Conservation (phyloP, 2,888 invertebrate genomes). For the Agrochola lota region DNA sequence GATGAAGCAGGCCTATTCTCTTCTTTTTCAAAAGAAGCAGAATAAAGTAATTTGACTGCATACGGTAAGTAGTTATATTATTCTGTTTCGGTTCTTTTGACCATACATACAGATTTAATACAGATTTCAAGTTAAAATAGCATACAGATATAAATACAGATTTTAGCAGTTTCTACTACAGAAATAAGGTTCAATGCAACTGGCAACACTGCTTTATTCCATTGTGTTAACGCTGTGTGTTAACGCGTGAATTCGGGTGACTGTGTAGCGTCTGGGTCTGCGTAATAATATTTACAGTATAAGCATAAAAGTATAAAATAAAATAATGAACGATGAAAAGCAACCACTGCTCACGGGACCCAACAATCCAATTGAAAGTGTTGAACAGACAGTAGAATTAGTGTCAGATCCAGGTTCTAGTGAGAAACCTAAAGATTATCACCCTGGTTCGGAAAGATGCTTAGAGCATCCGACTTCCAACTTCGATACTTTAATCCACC, state of each 20-base stretch:
- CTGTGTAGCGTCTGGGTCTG: constrained; percentile 64
- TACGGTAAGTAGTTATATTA: no score
- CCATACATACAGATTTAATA: no score
- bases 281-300: constrained; percentile 62
- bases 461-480: constrained; percentile 95
- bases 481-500: constrained; percentile 93
- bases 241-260: constrained; percentile 28
- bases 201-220: constrained; percentile 41
- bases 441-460: constrained; percentile 92
- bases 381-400: constrained; percentile 82
- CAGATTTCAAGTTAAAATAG: no score
- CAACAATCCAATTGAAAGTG: constrained; percentile 79
- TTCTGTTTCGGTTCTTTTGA: no score
- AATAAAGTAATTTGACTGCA: no score
- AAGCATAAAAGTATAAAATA: constrained; percentile 65
- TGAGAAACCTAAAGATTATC: constrained; percentile 82
- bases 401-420: constrained; percentile 74
- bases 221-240: constrained; percentile 56
- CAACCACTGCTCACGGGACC: constrained; percentile 92
- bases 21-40: no score
- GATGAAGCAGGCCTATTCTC: no score
- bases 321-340: constrained; percentile 92
- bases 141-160: no score
- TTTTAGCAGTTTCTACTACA: no score
- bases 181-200: no score